phyloP scores from a whole-genome alignment of 2,797 vertebrate species.

The Trematomus bernacchii region DNA sequence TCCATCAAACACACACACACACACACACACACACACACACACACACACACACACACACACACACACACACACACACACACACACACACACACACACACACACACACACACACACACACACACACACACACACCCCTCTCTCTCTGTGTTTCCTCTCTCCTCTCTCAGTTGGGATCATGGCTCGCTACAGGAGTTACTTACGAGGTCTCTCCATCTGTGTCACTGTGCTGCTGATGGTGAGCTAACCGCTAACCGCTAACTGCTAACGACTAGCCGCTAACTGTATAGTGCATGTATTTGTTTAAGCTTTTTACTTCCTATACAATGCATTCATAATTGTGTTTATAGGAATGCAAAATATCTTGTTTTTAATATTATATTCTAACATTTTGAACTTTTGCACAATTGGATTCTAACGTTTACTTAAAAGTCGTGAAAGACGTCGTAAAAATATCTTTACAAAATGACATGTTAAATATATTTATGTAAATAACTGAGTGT shows the following conservation, averaged over 20 bases:
- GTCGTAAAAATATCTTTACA: no score
- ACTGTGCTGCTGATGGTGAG: slow-evolving; percentile 79
- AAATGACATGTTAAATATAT: no score
- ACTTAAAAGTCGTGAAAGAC: no score
- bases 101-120: slow-evolving; percentile 22
- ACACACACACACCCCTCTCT: slow-evolving; percentile 5
- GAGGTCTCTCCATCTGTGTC: slow-evolving; percentile 74
- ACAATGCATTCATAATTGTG: no score
- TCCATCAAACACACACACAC: slow-evolving; percentile 43
- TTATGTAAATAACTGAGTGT: no score
- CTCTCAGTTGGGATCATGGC: slow-evolving; percentile 71
- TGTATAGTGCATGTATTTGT: no score
- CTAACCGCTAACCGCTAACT: slow-evolving; percentile 7
- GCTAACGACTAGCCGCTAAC: not conserved
- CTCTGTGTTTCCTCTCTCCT: slow-evolving; percentile 51
- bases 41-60: slow-evolving; percentile 23
- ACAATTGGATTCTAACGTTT: no score
- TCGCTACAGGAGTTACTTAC: slow-evolving; percentile 74
- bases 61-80: slow-evolving; percentile 17
- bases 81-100: slow-evolving; percentile 20
- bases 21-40: slow-evolving; percentile 1
- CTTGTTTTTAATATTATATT: no score
- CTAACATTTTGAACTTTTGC: no score
- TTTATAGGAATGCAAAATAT: no score
- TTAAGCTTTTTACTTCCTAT: no score